Conservation (phyloP, 2,113 vertebrate genomes). For the Scartelaos histophorus region DNA sequence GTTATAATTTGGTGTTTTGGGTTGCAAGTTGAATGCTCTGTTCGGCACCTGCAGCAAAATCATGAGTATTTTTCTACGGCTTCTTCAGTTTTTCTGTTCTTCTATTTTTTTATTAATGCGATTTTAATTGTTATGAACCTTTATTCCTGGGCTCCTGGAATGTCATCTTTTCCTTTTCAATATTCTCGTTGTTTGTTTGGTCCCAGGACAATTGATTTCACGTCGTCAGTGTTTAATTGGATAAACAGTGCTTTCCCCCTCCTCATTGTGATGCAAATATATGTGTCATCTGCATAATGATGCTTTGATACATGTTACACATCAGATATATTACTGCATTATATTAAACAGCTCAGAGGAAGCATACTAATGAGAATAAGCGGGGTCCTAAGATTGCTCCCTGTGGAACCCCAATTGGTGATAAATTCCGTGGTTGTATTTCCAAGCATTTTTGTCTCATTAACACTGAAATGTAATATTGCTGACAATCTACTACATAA, state of each 20-base stretch:
- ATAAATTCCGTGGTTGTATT: not conserved
- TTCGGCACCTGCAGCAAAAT: no score
- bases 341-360: not conserved
- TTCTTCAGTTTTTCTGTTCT: no score
- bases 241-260: not conserved
- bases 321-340: not conserved
- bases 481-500: no score
- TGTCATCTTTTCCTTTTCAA: not conserved
- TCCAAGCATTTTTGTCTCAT: not conserved
- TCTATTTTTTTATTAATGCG: not conserved
- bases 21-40: no score
- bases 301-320: not conserved
- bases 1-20: no score
- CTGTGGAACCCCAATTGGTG: not conserved
- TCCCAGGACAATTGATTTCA: not conserved
- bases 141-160: not conserved
- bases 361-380: not conserved
- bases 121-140: not conserved
- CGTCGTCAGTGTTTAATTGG: not conserved
- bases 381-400: not conserved
- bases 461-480: no score
- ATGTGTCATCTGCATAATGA: not conserved
- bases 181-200: not conserved
- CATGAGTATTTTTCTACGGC: no score
- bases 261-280: slow-evolving; percentile 1